Percentiles rank a stretch among this genome's conserved stretches.
phyloP scores from a whole-genome alignment of 2,113 vertebrate species.

The Dasyurus viverrinus region DNA sequence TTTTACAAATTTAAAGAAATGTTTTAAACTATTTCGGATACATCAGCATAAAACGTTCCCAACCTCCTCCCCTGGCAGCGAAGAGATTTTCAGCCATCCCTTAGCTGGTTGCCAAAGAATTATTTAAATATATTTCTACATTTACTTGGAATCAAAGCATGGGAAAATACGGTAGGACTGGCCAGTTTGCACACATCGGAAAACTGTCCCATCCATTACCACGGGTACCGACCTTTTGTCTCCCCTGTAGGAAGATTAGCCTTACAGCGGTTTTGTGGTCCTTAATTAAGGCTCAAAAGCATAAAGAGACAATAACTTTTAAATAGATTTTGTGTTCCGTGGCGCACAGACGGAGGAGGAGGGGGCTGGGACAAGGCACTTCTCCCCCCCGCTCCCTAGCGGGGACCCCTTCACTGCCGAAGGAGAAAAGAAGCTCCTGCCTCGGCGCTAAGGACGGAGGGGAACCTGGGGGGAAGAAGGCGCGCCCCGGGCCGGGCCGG shows the following conservation, averaged over 20 bases:
- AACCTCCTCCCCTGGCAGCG: constrained; percentile 11
- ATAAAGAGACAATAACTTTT: constrained; percentile 58
- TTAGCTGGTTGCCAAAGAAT: constrained; percentile 49
- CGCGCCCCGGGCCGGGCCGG: background rate
- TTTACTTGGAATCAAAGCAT: constrained; percentile 50
- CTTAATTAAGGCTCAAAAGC: constrained; percentile 62
- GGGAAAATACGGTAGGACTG: background rate
- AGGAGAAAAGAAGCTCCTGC: constrained; percentile 14
- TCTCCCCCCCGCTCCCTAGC: background rate
- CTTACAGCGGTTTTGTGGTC: constrained; percentile 52
- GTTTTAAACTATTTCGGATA: constrained; percentile 30
- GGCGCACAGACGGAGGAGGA: background rate
- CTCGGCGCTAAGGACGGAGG: background rate
- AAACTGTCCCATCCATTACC: constrained; percentile 22
- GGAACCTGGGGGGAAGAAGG: background rate
- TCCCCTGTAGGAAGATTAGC: constrained; percentile 50
- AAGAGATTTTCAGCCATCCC: constrained; percentile 26
- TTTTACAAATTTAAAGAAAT: constrained; percentile 9
- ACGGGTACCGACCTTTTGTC: constrained; percentile 56
- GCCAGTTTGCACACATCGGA: background rate
- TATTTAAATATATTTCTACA: background rate
- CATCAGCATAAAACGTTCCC: constrained; percentile 3
- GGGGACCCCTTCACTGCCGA: background rate
- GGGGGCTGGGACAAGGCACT: constrained; percentile 6
- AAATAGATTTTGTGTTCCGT: constrained; percentile 53